Evolutionary conservation across 1,140 invertebrate species (phyloP), one percentile per base, ranked within the genome.

Genomic region (Nasonia giraulti): DNA sequence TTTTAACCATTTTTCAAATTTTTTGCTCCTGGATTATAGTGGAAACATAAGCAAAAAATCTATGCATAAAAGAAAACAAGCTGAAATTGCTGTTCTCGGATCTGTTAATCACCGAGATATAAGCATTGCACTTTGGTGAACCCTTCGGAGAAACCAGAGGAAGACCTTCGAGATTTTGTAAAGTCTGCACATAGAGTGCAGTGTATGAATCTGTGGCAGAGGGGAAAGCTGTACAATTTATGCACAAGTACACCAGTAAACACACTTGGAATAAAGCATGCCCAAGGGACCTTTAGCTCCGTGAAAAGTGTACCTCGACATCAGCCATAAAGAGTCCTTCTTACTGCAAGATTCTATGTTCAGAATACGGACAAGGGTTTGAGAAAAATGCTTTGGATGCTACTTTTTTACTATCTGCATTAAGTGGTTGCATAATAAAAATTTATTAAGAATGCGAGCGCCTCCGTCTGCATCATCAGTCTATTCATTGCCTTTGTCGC

Each of bases 181-280:
- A 91, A 90, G 78, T 62, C 86, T 89, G 80, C 88, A 87, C 80
- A 78, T 86, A 80, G 74, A 83, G 55, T 75, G 78, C 73, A 44
- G 27, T 77, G 77, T 47, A 8, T 71, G 44, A 27, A 74, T 62
- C 55, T 62, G 23, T 80, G 68, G 80, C 79, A 88, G 55, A 62
- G 90, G 90, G 91, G 90, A 88, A 90, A 79, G 84, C 88, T 88
- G 74, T n/a, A 88, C 91, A 93, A 93, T 93, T 82, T 91, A 93
- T 93, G 90, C 89, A 89, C 84, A 89, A 91, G 88, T 87, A 89
- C 86, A 91, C 80, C 88, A 87, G 89, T 86, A 92, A 93, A 91
- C 91, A 92, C 91, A 92, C 91, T 93, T 88, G 88, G 88, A 89
- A 87, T 79, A 89, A 89, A 90, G 88, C 85, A 86, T 89, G 85